A percentile compares a stretch with the other conserved stretches of the same genome.
Conservation (phyloP, 1,140 invertebrate genomes). For the Palaemon carinicauda region DNA sequence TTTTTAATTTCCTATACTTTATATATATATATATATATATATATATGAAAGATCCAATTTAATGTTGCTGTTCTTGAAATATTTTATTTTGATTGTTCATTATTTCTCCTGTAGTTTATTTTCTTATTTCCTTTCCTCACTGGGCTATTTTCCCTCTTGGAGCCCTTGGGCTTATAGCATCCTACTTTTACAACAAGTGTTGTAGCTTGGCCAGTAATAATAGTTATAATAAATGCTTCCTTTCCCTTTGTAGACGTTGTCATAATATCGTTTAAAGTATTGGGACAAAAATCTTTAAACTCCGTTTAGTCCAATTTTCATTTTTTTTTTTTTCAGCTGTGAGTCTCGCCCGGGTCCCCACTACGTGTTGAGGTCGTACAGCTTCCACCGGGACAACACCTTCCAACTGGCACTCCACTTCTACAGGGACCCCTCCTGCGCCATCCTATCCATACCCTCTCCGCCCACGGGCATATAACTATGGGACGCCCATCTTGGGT, state of each 20-base stretch:
- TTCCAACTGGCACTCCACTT: background rate
- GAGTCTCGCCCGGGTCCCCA: constrained; percentile 33
- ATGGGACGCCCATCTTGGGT: constrained; percentile 45
- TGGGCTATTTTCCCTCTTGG: too few relatives aligned
- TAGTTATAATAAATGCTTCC: too few relatives aligned
- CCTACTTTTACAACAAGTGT: too few relatives aligned
- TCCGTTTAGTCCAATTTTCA: background rate
- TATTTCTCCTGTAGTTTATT: too few relatives aligned
- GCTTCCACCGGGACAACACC: constrained; percentile 22
- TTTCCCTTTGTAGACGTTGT: background rate
- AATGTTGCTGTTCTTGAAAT: too few relatives aligned
- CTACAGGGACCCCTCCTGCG: constrained; percentile 34
- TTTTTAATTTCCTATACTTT: too few relatives aligned
- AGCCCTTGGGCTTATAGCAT: too few relatives aligned
- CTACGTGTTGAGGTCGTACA: constrained; percentile 30
- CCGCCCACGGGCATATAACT: constrained; percentile 16
- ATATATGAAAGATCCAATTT: too few relatives aligned
- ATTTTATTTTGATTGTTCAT: too few relatives aligned
- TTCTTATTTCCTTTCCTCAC: too few relatives aligned
- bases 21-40: too few relatives aligned
- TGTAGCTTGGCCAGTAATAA: too few relatives aligned
- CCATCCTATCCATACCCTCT: constrained; percentile 34
- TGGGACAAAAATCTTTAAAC: background rate
- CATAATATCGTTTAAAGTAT: background rate
- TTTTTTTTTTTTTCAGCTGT: constrained; percentile 11